Percentiles rank a stretch among this genome's conserved stretches.
Conservation (phyloP, 1,140 invertebrate species). For the Scaptomyza pallida region DNA sequence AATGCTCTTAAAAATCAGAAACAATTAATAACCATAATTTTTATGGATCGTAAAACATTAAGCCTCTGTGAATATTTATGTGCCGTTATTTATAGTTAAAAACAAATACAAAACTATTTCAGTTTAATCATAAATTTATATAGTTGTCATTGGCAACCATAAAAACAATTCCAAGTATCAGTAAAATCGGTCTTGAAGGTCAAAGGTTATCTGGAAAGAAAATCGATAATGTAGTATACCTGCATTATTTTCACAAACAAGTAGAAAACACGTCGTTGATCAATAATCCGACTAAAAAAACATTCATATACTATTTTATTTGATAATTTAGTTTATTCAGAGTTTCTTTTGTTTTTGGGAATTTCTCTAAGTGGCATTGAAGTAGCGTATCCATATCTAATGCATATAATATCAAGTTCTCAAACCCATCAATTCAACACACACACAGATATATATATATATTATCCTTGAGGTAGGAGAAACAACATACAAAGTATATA, state of each 20-base stretch:
- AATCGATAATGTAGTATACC: conserved; percentile 1
- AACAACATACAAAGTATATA: conserved; percentile 54
- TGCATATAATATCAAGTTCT: conserved; percentile 67
- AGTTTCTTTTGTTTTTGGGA: conserved; percentile 55
- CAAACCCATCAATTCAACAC: conserved; percentile 34
- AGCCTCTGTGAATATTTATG: too few species aligned
- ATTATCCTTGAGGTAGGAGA: conserved; percentile 30
- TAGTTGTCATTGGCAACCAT: too few species aligned
- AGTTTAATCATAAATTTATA: too few species aligned
- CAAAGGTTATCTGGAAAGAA: conserved; percentile 12
- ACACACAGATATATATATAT: too few species aligned
- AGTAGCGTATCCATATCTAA: conserved; percentile 39
- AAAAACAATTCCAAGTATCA: too few species aligned
- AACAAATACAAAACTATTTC: too few species aligned
- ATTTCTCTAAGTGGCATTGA: conserved; percentile 52
- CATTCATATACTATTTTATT: conserved; percentile 34
- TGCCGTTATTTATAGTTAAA: too few species aligned
- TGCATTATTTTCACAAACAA: not conserved
- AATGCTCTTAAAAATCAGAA: too few species aligned
- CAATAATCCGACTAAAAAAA: conserved; percentile 1
- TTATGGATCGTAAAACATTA: too few species aligned
- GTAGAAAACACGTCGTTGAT: conserved; percentile 1
- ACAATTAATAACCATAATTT: not conserved
- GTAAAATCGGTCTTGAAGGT: not conserved
- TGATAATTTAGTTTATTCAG: conserved; percentile 81